These are phyloP conservation scores for Corythornis cristatus DNA, from an alignment of 2,113 vertebrate genomes.

Conservation along the genomic window DNA sequence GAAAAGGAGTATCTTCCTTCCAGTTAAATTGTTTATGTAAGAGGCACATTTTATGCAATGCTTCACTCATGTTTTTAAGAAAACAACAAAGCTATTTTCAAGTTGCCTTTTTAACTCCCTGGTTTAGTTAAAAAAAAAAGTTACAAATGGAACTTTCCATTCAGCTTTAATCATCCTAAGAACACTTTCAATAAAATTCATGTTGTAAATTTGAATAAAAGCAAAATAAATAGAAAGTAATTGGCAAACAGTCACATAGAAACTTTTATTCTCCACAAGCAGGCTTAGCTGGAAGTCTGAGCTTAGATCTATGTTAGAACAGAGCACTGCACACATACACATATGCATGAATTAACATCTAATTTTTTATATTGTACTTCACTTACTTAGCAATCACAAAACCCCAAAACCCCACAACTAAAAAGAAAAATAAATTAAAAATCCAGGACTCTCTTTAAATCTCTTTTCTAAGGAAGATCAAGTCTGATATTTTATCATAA, in stretches of 20 bases:
- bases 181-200: not conserved
- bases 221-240: not conserved
- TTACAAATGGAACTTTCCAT: not conserved
- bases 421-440: not conserved
- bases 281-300: not conserved
- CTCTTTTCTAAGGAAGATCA: not conserved
- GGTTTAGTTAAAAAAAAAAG: not conserved
- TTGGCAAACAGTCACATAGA: not conserved
- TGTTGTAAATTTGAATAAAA: not conserved
- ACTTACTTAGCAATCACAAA: not conserved
- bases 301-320: not conserved
- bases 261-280: not conserved
- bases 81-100: not conserved
- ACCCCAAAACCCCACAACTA: too few species aligned
- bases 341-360: not conserved
- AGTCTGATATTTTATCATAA: not conserved
- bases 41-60: not conserved
- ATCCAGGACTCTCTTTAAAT: not conserved
- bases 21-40: not conserved
- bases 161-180: not conserved
- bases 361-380: not conserved
- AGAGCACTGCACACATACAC: not conserved
- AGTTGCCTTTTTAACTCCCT: not conserved
- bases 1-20: not conserved
- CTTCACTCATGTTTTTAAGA: not conserved